These are phyloP conservation scores for Spodoptera litura DNA, from an alignment of 1,140 invertebrate species.

Conservation along the genomic window DNA sequence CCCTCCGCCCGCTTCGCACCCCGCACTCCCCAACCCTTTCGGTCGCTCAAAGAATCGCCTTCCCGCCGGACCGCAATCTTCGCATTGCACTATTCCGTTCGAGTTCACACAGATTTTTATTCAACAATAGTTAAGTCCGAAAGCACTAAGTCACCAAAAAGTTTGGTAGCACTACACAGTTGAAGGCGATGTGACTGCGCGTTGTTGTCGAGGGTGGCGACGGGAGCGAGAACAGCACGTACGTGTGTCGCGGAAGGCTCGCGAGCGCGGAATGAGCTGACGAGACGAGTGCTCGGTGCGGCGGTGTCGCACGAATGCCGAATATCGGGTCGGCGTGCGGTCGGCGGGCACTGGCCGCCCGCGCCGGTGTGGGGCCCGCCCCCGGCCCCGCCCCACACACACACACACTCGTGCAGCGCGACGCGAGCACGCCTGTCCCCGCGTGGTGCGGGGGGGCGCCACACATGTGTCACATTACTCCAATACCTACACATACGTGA, in stretches of 20 bases:
- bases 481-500: conserved; percentile 77
- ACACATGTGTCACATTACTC: conserved; percentile 70
- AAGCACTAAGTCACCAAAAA: conserved; percentile 56
- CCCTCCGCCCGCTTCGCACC: conserved; percentile 70
- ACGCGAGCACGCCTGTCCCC: conserved; percentile 56
- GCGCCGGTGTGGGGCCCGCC: conserved; percentile 58
- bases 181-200: conserved; percentile 49
- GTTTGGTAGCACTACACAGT: conserved; percentile 71
- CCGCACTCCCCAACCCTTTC: conserved; percentile 76
- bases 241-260: conserved; percentile 70
- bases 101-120: conserved; percentile 54
- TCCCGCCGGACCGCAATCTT: conserved; percentile 68
- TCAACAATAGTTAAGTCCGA: conserved; percentile 34
- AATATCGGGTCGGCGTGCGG: conserved; percentile 61
- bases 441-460: conserved; percentile 49
- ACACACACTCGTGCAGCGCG: conserved; percentile 64
- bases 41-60: conserved; percentile 68
- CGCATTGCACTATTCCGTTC: conserved; percentile 67
- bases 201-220: conserved; percentile 48
- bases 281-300: conserved; percentile 63
- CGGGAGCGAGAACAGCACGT: conserved; percentile 53
- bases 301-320: conserved; percentile 69
- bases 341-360: conserved; percentile 58
- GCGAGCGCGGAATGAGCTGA: conserved; percentile 66
- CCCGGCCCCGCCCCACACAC: conserved; percentile 68